phyloP scores from a whole-genome alignment of 2,888 invertebrate genomes.

The Pardosa pseudoannulata region DNA sequence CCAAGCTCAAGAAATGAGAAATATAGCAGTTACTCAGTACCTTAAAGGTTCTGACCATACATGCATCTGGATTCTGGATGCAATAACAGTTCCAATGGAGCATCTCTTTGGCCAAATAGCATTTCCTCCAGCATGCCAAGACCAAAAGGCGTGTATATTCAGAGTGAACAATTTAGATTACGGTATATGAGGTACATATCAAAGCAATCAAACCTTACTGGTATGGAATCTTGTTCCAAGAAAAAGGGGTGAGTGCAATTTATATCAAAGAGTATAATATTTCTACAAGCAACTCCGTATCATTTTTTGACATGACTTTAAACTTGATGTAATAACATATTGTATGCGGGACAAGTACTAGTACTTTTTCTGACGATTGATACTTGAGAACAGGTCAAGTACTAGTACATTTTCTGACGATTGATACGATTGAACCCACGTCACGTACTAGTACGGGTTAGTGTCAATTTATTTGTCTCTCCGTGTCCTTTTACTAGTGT shows the following conservation, averaged over 20 bases:
- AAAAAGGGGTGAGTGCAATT: slow-evolving; percentile 59
- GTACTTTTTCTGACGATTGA: no score
- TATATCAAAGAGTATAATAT: no score
- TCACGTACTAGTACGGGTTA: no score
- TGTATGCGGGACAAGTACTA: no score
- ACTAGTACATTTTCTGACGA: no score
- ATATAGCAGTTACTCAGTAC: neutral
- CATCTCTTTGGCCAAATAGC: slow-evolving; percentile 19
- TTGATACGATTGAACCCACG: no score
- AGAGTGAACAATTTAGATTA: slow-evolving; percentile 50
- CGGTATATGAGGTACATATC: slow-evolving; percentile 44
- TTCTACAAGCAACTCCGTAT: no score
- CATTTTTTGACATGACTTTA: no score
- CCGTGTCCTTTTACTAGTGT: no score
- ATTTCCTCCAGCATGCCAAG: slow-evolving; percentile 20
- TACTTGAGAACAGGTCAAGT: no score
- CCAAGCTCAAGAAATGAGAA: slow-evolving; percentile 5
- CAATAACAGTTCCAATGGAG: slow-evolving; percentile 8
- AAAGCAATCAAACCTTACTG: slow-evolving; percentile 21
- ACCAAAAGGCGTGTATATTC: slow-evolving; percentile 60
- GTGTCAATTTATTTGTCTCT: no score
- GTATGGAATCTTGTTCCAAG: slow-evolving; percentile 2
- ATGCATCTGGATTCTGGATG: neutral
- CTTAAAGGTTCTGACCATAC: neutral
- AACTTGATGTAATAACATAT: no score